These are phyloP conservation scores for Tachystola acroxantha DNA, from an alignment of 2,888 invertebrate species.

Conservation along the genomic window DNA sequence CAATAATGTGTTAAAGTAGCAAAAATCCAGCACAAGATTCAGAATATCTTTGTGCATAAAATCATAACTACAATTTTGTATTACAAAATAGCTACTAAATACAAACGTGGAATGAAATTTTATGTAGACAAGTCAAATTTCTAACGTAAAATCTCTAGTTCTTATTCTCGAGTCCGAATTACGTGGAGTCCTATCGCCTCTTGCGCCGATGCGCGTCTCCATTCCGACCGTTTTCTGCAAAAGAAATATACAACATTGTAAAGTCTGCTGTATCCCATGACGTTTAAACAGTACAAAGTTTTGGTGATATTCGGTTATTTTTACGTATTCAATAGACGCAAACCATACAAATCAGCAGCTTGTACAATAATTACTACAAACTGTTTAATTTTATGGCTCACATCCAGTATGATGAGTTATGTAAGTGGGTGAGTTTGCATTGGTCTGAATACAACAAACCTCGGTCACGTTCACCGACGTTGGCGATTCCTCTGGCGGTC, in stretches of 20 bases:
- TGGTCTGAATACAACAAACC: constrained; percentile 75
- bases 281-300: not conserved
- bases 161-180: constrained; percentile 23
- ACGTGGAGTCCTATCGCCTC: constrained; percentile 49
- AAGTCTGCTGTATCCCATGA: not conserved
- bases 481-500: constrained; percentile 74
- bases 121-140: constrained; percentile 10
- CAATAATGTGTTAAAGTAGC: no score
- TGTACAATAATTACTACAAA: no score
- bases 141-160: constrained; percentile 13
- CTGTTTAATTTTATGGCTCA: constrained; percentile 14
- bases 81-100: constrained; percentile 18
- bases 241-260: constrained; percentile 26
- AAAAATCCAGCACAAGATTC: no score
- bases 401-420: constrained; percentile 32
- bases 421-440: constrained; percentile 63
- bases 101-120: constrained; percentile 48
- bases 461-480: constrained; percentile 67
- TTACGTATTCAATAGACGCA: not conserved
- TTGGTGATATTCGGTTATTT: not conserved
- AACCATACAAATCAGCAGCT: not conserved
- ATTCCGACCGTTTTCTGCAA: constrained; percentile 71
- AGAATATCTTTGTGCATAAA: not conserved
- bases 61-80: not conserved
- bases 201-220: constrained; percentile 70